Evolutionary conservation across 2,113 vertebrate species (phyloP).

Genomic region (Leiothrix lutea): DNA sequence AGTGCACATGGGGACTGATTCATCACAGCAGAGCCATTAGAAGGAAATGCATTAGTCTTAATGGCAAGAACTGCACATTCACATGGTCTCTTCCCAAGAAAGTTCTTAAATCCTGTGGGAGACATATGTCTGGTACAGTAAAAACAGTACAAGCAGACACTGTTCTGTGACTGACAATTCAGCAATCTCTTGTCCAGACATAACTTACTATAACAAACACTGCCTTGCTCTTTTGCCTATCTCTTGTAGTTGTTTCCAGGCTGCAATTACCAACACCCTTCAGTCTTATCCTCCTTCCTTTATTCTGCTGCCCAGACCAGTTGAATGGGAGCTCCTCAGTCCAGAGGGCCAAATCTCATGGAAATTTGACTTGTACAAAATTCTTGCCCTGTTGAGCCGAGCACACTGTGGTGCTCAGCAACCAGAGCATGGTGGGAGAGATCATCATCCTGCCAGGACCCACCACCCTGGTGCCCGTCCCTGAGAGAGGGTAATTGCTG

Average conservation of each 20-base stretch:
- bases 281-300: not conserved
- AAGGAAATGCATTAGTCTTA: conserved; percentile 56
- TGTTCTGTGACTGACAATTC: not conserved
- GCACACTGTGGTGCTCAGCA: not conserved
- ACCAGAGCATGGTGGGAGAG: not conserved
- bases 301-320: not conserved
- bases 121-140: not conserved
- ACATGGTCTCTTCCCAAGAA: conserved; percentile 3
- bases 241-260: not conserved
- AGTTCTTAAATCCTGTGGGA: conserved; percentile 28
- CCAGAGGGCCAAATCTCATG: accelerated
- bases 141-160: not conserved
- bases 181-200: not conserved
- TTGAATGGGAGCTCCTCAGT: not conserved
- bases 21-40: conserved; percentile 37
- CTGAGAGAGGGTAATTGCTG: not conserved
- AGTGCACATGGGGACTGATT: not conserved
- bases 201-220: not conserved
- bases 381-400: accelerated
- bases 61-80: conserved; percentile 13
- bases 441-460: not conserved
- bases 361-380: not conserved
- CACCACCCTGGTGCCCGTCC: not conserved
- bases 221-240: not conserved
- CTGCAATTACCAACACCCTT: not conserved